Evolutionary conservation across 2,113 vertebrate species (phyloP).

Genomic region (Clarias gariepinus): DNA sequence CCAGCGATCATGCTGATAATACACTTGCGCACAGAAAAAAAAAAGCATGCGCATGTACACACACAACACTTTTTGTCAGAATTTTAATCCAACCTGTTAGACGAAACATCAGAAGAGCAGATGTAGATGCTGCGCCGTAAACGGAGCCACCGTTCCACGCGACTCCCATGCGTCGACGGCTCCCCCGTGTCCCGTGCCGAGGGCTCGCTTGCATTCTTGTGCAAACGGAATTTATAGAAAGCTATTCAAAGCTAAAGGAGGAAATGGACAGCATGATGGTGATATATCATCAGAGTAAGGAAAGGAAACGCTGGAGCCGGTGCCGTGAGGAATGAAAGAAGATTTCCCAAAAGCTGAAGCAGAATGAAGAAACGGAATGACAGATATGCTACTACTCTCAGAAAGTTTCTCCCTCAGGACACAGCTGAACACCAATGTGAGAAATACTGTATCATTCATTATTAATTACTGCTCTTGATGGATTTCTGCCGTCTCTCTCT

Average conservation of each 20-base stretch:
- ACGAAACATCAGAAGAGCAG: neutral
- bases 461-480: slow-evolving; percentile 78
- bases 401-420: slow-evolving; percentile 55
- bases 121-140: slow-evolving; percentile 1
- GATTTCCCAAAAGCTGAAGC: slow-evolving; percentile 9
- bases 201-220: neutral
- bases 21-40: neutral
- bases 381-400: slow-evolving; percentile 27
- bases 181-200: slow-evolving; percentile 4
- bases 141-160: neutral
- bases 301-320: slow-evolving; percentile 22
- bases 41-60: neutral
- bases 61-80: neutral
- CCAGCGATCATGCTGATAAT: slow-evolving; percentile 20
- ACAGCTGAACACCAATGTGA: slow-evolving; percentile 65
- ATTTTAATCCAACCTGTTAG: neutral
- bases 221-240: slow-evolving; percentile 25
- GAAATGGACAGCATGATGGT: neutral
- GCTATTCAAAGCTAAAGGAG: slow-evolving; percentile 14
- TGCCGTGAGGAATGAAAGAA: neutral
- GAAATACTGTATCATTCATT: slow-evolving; percentile 72
- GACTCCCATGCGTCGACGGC: neutral
- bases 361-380: slow-evolving; percentile 29
- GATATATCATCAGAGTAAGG: slow-evolving; percentile 34
- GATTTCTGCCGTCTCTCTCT: slow-evolving; percentile 52